Evolutionary conservation across 2,888 invertebrate genomes (phyloP), one percentile per base, ranked within the genome.

Genomic region (Anorthoa munda): DNA sequence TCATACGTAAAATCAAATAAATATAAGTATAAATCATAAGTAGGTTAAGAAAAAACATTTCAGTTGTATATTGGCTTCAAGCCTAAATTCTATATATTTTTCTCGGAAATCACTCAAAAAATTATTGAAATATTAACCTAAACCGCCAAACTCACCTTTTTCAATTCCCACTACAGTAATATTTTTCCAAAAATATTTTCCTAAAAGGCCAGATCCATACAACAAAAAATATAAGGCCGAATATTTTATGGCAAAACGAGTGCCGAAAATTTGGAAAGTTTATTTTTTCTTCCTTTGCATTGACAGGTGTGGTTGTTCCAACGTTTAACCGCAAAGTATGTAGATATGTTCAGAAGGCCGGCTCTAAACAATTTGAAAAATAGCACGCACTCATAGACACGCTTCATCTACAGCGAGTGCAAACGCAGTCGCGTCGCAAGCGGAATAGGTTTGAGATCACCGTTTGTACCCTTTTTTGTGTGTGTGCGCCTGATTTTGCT

Each of bases 251-350:
- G n/a, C 66, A 51, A 69, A 63, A 66, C 18, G 45, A 23, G 15
- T 2, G 12, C 23, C 53, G 21, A 76, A 64, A 45, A 50, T 60
- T 59, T 48, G 21, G 71, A 63, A 15, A 63, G 53, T 65, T 31
- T 31, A 21, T 71, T 77, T 79, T 82, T 79, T 67, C 48, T 60
- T 13, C 48, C 17, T 67, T 67, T 82, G 53, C 31, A 64, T 67
- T 67, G 82, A 72, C 79, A 77, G 72, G 82, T 77, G 79, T 67
- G 72, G 66, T 77, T 81, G 67, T 64, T 45, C 39, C 58, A 80
- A 58, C 75, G 53, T 70, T 72, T 53, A 50, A 39, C 70, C 78
- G 48, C 46, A 48, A 48, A 48, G 46, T 51, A 23, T 46, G 13
- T 18, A n/a, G 17, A 39, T 11, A 4, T 9, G 2, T 15, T 4